Conservation (phyloP, 1,140 invertebrate genomes). For the Drosophila kepulauana region DNA sequence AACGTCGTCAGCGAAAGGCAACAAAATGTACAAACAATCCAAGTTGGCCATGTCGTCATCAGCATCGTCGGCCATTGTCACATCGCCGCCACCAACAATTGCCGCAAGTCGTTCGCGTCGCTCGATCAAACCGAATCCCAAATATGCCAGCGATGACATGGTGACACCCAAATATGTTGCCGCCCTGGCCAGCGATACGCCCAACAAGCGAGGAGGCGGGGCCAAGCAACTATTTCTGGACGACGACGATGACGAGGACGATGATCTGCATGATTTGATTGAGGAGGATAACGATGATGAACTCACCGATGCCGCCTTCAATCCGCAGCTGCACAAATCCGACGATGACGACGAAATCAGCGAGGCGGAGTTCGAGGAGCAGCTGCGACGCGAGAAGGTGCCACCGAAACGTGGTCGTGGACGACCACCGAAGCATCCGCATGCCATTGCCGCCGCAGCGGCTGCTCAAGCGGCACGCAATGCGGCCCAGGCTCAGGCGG, state of each 20-base stretch:
- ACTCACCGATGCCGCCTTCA: conserved; percentile 61
- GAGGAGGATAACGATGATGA: conserved; percentile 63
- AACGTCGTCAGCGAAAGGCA: no score
- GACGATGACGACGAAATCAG: conserved; percentile 74
- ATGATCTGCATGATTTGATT: conserved; percentile 39
- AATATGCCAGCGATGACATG: conserved; percentile 79
- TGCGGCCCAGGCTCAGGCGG: neutral
- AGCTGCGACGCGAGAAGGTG: conserved; percentile 52
- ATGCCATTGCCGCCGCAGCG: conserved; percentile 22
- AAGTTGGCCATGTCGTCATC: conserved; percentile 22
- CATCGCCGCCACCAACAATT: conserved; percentile 70
- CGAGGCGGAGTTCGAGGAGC: conserved; percentile 59
- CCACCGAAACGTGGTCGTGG: conserved; percentile 70
- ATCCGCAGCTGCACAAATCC: conserved; percentile 72
- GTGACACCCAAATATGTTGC: conserved; percentile 76
- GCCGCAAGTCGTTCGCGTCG: conserved; percentile 75
- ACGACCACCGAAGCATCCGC: conserved; percentile 62
- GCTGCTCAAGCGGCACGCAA: conserved; percentile 4
- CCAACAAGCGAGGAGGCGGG: conserved; percentile 10
- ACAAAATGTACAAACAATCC: conserved; percentile 64
- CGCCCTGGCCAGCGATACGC: conserved; percentile 18
- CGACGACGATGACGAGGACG: conserved; percentile 48
- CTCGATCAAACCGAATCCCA: conserved; percentile 84
- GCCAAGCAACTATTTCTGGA: conserved; percentile 55
- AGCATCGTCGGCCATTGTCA: conserved; percentile 17